Percentiles rank a stretch among this genome's conserved stretches.
phyloP scores from a whole-genome alignment of 1,140 invertebrate genomes.

The Palaemon carinicauda region DNA sequence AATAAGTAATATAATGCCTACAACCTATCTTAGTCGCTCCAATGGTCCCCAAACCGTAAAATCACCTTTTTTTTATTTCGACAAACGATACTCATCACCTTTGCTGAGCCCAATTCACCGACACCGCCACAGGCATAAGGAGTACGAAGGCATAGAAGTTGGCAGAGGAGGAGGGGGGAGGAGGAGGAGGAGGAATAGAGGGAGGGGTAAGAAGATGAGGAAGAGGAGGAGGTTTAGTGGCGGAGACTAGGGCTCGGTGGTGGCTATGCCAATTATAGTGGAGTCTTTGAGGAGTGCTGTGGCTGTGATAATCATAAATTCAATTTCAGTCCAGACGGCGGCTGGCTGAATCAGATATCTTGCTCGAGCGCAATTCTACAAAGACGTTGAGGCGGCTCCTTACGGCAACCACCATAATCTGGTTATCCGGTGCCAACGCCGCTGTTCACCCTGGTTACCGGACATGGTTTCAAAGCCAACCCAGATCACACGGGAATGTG shows the following conservation, averaged over 20 bases:
- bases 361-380: background rate
- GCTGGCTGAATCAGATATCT: background rate
- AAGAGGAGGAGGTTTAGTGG: background rate
- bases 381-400: background rate
- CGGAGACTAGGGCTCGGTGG: background rate
- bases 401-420: slow-evolving; percentile 28
- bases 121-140: background rate
- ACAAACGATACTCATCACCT: background rate
- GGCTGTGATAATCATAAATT: slow-evolving; percentile 24
- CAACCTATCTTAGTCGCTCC: too few species aligned
- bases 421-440: background rate
- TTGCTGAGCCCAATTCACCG: too few species aligned
- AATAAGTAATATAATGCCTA: too few species aligned
- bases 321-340: slow-evolving; percentile 2
- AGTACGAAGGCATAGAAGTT: background rate
- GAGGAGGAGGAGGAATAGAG: background rate
- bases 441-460: background rate
- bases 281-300: background rate
- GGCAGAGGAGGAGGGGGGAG: background rate
- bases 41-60: too few species aligned
- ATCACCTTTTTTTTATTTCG: background rate
- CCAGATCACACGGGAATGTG: background rate
- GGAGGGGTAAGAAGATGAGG: background rate
- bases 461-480: background rate
- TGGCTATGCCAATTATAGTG: background rate